phyloP scores from a whole-genome alignment of 2,113 vertebrate species.

The Ploceus nigricollis region DNA sequence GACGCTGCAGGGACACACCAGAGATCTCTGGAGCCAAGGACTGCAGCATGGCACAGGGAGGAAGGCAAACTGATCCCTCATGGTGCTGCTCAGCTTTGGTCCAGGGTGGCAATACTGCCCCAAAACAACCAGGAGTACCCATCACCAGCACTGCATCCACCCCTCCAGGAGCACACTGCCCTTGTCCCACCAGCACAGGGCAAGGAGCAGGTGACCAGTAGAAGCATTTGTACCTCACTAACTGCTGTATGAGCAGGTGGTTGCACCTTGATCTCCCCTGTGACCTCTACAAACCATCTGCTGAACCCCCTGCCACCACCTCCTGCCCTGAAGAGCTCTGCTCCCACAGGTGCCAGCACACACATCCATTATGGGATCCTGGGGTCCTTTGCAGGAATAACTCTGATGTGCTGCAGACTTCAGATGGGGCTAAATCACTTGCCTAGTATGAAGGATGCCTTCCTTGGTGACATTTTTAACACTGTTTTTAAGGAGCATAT shows the following conservation, averaged over 20 bases:
- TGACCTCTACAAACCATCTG: not conserved
- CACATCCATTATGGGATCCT: not conserved
- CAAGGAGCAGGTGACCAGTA: not conserved
- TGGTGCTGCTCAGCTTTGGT: not conserved
- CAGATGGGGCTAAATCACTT: slow-evolving; percentile 25
- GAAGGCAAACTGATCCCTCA: not conserved
- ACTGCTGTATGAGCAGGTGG: not conserved
- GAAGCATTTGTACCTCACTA: not conserved
- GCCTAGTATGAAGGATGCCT: slow-evolving; percentile 46
- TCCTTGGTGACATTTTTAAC: slow-evolving; percentile 54
- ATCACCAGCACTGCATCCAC: not conserved
- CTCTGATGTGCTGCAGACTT: not conserved
- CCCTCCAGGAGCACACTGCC: not conserved
- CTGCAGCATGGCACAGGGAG: not conserved
- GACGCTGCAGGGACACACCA: rapidly evolving
- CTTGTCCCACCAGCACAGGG: not conserved
- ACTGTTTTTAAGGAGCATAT: slow-evolving; percentile 51
- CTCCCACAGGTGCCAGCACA: not conserved
- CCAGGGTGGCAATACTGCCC: not conserved
- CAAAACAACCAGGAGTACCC: not conserved
- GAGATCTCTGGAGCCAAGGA: not conserved
- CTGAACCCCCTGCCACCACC: not conserved
- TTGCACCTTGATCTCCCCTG: not conserved
- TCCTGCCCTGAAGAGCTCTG: not conserved
- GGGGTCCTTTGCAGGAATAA: not conserved